Percentiles rank a stretch among this genome's conserved stretches.
phyloP scores from a whole-genome alignment of 2,888 invertebrate genomes.

The Pterobdella sp. region DNA sequence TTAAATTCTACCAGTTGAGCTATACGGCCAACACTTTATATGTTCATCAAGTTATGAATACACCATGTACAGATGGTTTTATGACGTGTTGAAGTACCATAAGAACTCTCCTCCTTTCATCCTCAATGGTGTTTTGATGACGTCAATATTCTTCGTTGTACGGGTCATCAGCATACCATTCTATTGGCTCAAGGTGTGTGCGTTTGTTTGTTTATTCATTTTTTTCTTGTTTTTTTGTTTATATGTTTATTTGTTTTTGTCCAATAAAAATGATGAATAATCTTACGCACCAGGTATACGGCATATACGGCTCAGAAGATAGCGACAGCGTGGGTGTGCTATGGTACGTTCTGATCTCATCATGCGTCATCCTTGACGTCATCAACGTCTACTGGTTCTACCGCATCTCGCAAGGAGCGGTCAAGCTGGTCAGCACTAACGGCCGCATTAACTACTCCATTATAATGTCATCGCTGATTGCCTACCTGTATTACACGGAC shows the following conservation, averaged over 20 bases:
- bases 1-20: neutral
- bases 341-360: conserved; percentile 45
- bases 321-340: conserved; percentile 44
- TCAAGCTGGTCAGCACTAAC: conserved; percentile 38
- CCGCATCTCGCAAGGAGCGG: conserved; percentile 44
- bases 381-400: conserved; percentile 49
- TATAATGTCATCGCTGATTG: neutral
- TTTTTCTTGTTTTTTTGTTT: neutral
- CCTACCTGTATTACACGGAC: conserved; percentile 11
- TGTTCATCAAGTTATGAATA: neutral
- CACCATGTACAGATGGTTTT: conserved; percentile 45
- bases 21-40: neutral
- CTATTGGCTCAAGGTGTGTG: conserved; percentile 45
- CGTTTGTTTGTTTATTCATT: neutral
- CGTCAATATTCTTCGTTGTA: conserved; percentile 46
- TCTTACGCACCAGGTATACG: conserved; percentile 26
- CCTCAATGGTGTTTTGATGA: conserved; percentile 48
- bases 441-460: conserved; percentile 14
- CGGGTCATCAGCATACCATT: conserved; percentile 46
- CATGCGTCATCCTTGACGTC: conserved; percentile 45
- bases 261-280: neutral
- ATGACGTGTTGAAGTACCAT: conserved; percentile 42
- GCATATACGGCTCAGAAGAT: conserved; percentile 42
- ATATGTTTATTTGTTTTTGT: neutral
- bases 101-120: conserved; percentile 42